These are phyloP conservation scores for Trichonephila clavata DNA, from an alignment of 1,140 invertebrate genomes.

Conservation along the genomic window DNA sequence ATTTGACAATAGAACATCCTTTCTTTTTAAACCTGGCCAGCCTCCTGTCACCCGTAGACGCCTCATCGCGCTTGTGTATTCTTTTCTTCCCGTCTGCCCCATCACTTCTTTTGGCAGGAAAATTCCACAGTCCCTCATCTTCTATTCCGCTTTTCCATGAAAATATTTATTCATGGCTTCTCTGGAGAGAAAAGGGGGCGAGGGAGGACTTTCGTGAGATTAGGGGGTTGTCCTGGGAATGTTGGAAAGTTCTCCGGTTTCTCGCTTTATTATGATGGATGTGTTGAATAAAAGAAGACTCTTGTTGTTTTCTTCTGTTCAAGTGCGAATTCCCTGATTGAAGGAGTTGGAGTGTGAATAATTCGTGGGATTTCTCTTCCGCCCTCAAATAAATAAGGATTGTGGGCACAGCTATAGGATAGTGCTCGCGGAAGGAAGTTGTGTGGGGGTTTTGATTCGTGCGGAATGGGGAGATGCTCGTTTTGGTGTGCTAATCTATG, in stretches of 20 bases:
- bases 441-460: neutral
- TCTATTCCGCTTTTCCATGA: neutral
- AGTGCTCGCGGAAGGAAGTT: neutral
- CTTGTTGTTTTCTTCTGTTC: neutral
- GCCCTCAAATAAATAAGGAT: neutral
- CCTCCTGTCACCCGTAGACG: too few relatives aligned
- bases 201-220: neutral
- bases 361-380: neutral
- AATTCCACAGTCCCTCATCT: neutral
- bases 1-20: too few relatives aligned
- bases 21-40: too few relatives aligned
- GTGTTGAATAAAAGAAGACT: constrained; percentile 37
- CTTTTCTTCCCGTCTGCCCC: too few relatives aligned
- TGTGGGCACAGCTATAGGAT: neutral
- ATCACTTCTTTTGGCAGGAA: neutral
- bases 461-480: neutral
- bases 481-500: too few relatives aligned
- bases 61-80: too few relatives aligned
- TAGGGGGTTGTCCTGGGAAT: neutral
- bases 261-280: constrained; percentile 40
- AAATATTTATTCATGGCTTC: constrained; percentile 37
- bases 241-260: too few relatives aligned
- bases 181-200: neutral
- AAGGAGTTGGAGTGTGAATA: neutral
- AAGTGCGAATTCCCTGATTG: neutral